Conservation (phyloP, 37 sponge, comb jelly and placozoan species). For the Diacarnus erythraeanus region DNA sequence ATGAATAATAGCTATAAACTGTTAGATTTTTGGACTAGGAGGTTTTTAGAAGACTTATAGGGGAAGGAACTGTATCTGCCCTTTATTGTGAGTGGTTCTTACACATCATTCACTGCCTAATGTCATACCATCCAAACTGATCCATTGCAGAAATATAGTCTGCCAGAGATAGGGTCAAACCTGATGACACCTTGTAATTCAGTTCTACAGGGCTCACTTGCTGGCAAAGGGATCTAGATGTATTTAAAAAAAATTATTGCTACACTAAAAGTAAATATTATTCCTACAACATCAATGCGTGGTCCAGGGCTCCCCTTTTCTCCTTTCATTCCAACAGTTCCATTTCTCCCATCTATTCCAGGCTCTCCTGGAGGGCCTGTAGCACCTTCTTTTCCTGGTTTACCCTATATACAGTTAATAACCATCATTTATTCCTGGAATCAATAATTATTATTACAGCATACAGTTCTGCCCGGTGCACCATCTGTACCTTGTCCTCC, state of each 20-base stretch:
- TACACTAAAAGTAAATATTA: too few relatives aligned
- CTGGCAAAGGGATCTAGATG: not conserved
- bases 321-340: conserved; percentile 29
- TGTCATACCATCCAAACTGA: conserved; percentile 27
- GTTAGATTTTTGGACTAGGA: too few relatives aligned
- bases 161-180: conserved; percentile 11
- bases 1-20: not conserved
- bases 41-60: too few relatives aligned
- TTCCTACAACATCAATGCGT: conserved; percentile 30
- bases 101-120: not conserved
- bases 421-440: too few relatives aligned
- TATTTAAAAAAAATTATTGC: not conserved
- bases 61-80: too few relatives aligned
- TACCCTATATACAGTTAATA: conserved; percentile 9
- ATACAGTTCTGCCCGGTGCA: conserved; percentile 11
- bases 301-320: conserved; percentile 28
- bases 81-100: not conserved
- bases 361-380: conserved; percentile 13
- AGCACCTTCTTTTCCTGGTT: conserved; percentile 5
- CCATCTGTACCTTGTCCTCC: conserved; percentile 29
- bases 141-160: conserved; percentile 49
- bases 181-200: conserved; percentile 25
- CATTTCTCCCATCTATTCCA: not conserved
- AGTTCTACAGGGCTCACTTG: conserved; percentile 15
- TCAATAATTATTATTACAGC: not conserved